Evolutionary conservation across 2,113 vertebrate species (phyloP).

Genomic region (Diadophis punctatus): DNA sequence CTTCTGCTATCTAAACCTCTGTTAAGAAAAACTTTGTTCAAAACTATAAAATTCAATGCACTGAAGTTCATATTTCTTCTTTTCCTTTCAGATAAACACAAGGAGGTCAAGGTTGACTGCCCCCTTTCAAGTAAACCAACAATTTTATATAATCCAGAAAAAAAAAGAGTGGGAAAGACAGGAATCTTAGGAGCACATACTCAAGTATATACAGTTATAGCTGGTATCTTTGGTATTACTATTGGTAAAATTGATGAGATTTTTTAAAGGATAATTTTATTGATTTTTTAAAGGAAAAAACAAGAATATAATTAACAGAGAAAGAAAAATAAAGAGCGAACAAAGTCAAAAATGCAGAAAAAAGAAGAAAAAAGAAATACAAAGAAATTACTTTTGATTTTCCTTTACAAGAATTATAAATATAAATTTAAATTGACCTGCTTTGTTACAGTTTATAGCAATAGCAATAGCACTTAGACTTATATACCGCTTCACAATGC

Average conservation of each 20-base stretch:
- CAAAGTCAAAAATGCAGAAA: background rate
- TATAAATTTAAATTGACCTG: background rate
- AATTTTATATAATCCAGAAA: background rate
- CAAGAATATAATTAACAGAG: background rate
- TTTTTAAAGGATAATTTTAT: background rate
- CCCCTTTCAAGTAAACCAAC: background rate
- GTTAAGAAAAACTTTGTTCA: background rate
- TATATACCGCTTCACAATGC: no score
- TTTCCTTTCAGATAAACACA: background rate
- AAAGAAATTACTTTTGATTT: background rate
- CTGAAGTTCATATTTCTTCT: background rate
- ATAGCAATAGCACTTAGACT: no score
- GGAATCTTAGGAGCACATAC: background rate
- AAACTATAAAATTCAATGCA: background rate
- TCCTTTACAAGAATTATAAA: background rate
- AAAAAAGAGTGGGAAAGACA: background rate
- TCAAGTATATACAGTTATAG: background rate
- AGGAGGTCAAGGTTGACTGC: background rate
- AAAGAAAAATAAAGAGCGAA: background rate
- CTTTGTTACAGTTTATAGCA: background rate
- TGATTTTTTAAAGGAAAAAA: background rate
- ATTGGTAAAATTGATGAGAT: background rate
- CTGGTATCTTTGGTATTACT: background rate
- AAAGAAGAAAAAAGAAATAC: background rate
- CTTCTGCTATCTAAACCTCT: background rate